These are phyloP conservation scores for Peromyscus californicus DNA, from an alignment of 2,113 vertebrate genomes.

Conservation along the genomic window DNA sequence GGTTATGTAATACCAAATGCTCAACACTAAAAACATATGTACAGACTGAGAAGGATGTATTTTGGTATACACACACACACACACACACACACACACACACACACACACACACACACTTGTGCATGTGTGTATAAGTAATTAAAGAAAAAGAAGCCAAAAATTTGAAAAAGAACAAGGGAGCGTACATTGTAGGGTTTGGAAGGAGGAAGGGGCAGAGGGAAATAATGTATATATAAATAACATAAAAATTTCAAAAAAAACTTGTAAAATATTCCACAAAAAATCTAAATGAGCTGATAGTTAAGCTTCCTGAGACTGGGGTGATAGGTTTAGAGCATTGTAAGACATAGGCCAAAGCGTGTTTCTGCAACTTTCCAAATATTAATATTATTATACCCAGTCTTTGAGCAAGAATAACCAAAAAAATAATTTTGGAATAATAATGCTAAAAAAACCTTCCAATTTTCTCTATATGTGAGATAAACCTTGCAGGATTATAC, in stretches of 20 bases:
- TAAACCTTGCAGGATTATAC: conserved; percentile 6
- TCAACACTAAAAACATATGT: background rate
- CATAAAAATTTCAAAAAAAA: background rate
- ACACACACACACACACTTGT: background rate
- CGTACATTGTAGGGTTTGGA: background rate
- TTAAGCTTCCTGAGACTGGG: background rate
- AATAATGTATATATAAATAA: background rate
- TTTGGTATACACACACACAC: background rate
- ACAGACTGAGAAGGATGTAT: background rate
- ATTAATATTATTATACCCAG: background rate
- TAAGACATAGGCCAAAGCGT: background rate
- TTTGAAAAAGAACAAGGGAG: background rate
- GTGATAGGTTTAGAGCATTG: background rate
- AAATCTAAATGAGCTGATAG: conserved; percentile 38
- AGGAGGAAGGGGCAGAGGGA: background rate
- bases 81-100: background rate
- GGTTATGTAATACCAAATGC: background rate
- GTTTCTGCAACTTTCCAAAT: background rate
- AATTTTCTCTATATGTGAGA: background rate
- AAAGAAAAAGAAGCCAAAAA: background rate
- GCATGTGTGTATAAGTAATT: background rate
- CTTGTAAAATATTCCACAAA: background rate
- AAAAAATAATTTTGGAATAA: background rate
- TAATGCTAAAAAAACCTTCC: background rate
- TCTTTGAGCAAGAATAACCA: background rate